Evolutionary conservation across 2,113 vertebrate species (phyloP).

Genomic region (Alligator sinensis): DNA sequence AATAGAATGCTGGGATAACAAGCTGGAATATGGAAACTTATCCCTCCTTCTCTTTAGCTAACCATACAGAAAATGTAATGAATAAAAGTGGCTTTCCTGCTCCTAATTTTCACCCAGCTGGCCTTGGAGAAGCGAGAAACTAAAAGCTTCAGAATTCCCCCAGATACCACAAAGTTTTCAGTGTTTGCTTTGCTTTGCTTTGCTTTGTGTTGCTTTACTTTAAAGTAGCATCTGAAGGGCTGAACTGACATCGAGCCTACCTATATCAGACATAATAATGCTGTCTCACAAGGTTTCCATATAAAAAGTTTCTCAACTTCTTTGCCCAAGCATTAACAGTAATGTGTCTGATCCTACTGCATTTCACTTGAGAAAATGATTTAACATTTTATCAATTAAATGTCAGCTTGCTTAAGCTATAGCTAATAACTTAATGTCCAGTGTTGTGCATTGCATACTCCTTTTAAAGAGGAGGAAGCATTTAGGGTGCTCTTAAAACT

Average conservation of each 20-base stretch:
- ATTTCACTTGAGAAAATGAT: not conserved
- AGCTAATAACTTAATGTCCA: no score
- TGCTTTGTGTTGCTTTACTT: not conserved
- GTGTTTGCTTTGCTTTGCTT: not conserved
- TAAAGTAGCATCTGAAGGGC: not conserved
- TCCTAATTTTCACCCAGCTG: not conserved
- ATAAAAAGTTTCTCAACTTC: not conserved
- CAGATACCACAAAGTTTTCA: not conserved
- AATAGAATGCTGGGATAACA: not conserved
- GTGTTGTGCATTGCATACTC: no score
- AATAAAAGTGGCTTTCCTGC: not conserved
- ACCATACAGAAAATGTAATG: not conserved
- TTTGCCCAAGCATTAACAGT: not conserved
- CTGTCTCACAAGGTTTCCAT: not conserved
- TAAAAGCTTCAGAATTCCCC: not conserved
- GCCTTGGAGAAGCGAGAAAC: not conserved
- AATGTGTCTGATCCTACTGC: not conserved
- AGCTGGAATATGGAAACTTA: not conserved
- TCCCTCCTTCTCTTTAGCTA: not conserved
- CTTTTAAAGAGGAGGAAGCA: no score
- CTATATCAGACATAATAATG: not conserved
- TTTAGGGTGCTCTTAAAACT: no score
- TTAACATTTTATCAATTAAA: not conserved
- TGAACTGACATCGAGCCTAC: not conserved
- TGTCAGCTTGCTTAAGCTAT: no score